A percentile compares a stretch with the other conserved stretches of the same genome.
phyloP scores from a whole-genome alignment of 2,797 vertebrate species.

The Tapera naevia region DNA sequence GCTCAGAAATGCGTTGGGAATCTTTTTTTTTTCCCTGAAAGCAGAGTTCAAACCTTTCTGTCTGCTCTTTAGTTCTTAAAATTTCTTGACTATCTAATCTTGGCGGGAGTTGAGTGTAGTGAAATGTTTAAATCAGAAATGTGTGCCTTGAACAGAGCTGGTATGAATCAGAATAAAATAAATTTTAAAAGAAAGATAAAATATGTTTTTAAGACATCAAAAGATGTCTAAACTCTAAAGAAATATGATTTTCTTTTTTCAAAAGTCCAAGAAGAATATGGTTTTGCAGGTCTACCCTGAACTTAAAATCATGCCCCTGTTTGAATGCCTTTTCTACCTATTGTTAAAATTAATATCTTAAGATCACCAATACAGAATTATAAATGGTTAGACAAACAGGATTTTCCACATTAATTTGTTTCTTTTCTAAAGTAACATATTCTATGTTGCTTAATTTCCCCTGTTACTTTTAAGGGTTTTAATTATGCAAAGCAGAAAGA shows the following conservation, averaged over 20 bases:
- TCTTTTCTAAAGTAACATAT: background rate
- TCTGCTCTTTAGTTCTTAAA: background rate
- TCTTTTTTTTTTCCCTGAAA: background rate
- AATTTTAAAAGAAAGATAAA: background rate
- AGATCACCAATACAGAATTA: background rate
- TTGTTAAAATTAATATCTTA: background rate
- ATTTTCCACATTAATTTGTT: background rate
- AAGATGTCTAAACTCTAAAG: background rate
- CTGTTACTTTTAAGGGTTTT: constrained; percentile 8
- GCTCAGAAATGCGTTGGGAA: background rate
- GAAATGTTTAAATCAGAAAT: constrained; percentile 15
- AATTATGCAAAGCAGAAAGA: background rate
- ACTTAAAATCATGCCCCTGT: background rate
- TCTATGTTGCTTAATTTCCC: constrained; percentile 9
- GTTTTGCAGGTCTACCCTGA: background rate
- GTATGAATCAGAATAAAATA: background rate
- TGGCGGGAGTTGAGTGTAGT: background rate
- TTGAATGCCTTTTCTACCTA: background rate
- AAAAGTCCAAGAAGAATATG: background rate
- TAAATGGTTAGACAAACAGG: background rate
- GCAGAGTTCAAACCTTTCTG: background rate
- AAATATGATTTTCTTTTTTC: background rate
- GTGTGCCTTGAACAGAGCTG: background rate
- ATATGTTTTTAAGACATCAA: background rate
- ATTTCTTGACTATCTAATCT: constrained; percentile 23